phyloP scores from a whole-genome alignment of 1,140 invertebrate species.

The Dendroctonus ponderosae region DNA sequence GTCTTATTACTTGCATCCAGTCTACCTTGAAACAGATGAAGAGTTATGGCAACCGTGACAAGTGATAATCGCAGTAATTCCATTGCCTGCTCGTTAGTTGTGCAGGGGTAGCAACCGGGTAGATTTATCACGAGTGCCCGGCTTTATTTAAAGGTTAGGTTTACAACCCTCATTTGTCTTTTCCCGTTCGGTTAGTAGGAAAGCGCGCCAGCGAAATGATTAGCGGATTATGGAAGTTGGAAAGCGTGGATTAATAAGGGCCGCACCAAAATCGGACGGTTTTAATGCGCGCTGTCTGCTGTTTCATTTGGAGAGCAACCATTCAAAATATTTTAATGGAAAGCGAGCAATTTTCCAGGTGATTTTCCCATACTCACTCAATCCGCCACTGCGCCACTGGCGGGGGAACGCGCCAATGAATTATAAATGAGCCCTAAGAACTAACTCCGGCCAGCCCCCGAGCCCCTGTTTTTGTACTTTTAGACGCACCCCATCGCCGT shows the following conservation, averaged over 20 bases:
- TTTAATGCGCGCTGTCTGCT: too few relatives aligned
- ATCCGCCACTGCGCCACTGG: slow-evolving; percentile 10
- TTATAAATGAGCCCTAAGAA: slow-evolving; percentile 23
- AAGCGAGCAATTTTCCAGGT: too few relatives aligned
- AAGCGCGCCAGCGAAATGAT: too few relatives aligned
- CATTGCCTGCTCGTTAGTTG: slow-evolving; percentile 35
- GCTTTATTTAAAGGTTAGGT: slow-evolving; percentile 34
- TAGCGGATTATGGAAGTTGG: not conserved
- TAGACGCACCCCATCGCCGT: slow-evolving; percentile 19
- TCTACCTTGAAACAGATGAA: slow-evolving; percentile 34
- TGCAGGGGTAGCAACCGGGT: slow-evolving; percentile 16
- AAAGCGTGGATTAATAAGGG: slow-evolving; percentile 11
- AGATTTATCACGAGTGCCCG: slow-evolving; percentile 34
- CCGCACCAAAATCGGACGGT: not conserved
- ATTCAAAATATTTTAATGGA: too few relatives aligned
- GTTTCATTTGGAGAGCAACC: too few relatives aligned
- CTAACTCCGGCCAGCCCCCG: slow-evolving; percentile 11
- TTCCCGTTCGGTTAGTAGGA: slow-evolving; percentile 1
- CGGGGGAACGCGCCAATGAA: slow-evolving; percentile 16
- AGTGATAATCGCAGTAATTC: slow-evolving; percentile 37
- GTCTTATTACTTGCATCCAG: slow-evolving; percentile 29
- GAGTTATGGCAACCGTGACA: slow-evolving; percentile 35
- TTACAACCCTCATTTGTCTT: slow-evolving; percentile 34
- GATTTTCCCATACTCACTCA: too few relatives aligned
- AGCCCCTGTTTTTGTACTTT: slow-evolving; percentile 22